These are phyloP conservation scores for Pseudotriccus pelzelni DNA, from an alignment of 2,797 vertebrate genomes.

Conservation along the genomic window DNA sequence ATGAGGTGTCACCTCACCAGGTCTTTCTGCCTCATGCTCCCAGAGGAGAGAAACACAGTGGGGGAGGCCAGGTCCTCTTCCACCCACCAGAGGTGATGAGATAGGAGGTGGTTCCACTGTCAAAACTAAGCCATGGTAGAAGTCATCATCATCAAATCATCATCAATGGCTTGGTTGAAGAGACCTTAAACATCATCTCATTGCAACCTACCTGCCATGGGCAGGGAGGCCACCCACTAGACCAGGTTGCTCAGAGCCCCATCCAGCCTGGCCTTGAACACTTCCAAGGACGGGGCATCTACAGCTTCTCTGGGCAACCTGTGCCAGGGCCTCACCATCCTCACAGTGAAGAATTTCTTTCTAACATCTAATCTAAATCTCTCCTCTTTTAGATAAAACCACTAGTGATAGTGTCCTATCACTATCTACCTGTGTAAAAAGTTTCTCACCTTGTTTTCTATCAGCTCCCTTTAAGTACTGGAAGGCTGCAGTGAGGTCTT, in stretches of 20 bases:
- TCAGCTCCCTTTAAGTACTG: not conserved
- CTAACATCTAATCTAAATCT: not conserved
- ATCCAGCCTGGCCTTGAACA: not conserved
- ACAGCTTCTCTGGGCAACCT: not conserved
- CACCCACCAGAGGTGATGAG: not conserved
- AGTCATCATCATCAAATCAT: not conserved
- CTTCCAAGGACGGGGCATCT: not conserved
- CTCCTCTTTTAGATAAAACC: not conserved
- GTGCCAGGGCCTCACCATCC: not conserved
- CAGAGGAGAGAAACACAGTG: accelerated
- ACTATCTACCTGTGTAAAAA: not conserved
- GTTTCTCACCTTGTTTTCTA: not conserved
- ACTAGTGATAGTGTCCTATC: not conserved
- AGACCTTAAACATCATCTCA: not conserved
- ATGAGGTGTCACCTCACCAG: not conserved
- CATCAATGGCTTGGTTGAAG: not conserved
- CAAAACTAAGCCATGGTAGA: not conserved
- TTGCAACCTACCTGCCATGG: not conserved
- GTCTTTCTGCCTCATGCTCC: not conserved
- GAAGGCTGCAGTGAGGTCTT: not conserved
- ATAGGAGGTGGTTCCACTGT: not conserved
- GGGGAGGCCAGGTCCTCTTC: not conserved
- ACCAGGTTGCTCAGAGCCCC: not conserved
- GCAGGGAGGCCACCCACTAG: not conserved
- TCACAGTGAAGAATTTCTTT: not conserved